Conservation (phyloP, 1,140 invertebrate species). For the Metaphire vulgaris region DNA sequence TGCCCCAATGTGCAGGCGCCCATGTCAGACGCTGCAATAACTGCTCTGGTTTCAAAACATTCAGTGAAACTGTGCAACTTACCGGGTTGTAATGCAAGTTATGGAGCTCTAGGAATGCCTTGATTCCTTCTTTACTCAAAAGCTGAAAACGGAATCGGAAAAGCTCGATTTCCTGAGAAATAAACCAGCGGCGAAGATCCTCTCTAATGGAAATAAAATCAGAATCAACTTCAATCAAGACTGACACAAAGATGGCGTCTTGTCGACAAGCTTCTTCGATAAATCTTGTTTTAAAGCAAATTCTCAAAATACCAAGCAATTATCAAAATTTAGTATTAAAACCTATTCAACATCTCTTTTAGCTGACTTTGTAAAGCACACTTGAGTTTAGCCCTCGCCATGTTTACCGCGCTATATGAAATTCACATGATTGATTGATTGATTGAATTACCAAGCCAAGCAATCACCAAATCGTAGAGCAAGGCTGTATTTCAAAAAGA, state of each 20-base stretch:
- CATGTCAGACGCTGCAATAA: no score
- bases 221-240: neutral
- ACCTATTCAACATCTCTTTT: no score
- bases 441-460: no score
- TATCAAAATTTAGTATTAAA: neutral
- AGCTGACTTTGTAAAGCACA: no score
- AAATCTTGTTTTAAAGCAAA: neutral
- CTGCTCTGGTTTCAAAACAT: no score
- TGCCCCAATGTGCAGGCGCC: no score
- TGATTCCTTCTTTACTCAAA: constrained; percentile 56
- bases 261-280: neutral
- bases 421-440: no score
- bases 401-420: no score
- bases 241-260: neutral
- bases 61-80: no score
- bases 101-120: constrained; percentile 66
- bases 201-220: constrained; percentile 55
- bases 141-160: constrained; percentile 73
- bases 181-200: constrained; percentile 79
- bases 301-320: neutral
- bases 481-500: no score
- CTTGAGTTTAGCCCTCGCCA: no score
- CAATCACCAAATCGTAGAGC: no score
- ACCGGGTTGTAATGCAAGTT: constrained; percentile 61
- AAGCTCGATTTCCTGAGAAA: constrained; percentile 78